Conservation (phyloP, 2,888 invertebrate genomes). For the Brachypterus glaber region DNA sequence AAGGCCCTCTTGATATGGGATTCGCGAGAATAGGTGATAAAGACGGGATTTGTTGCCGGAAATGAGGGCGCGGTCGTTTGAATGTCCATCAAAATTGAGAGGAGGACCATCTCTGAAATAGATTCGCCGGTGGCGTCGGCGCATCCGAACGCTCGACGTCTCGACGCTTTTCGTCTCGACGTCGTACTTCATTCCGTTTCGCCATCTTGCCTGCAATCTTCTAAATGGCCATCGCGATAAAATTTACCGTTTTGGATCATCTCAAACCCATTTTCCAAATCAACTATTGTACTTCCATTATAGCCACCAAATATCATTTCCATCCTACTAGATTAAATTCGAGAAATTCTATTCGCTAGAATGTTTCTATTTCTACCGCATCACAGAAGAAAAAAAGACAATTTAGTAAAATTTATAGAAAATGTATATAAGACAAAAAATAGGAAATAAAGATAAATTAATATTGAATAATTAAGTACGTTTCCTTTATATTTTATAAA, state of each 20-base stretch:
- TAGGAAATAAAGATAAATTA: no score
- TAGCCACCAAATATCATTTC: no score
- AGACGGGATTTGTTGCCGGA: slow-evolving; percentile 38
- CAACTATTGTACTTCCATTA: no score
- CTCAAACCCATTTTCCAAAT: slow-evolving; percentile 17
- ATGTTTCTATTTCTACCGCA: no score
- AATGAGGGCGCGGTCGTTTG: slow-evolving; percentile 42
- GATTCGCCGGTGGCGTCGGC: slow-evolving; percentile 30
- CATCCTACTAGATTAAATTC: no score
- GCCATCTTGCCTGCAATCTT: slow-evolving; percentile 41
- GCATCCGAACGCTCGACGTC: slow-evolving; percentile 31
- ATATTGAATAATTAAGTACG: no score
- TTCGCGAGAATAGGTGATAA: slow-evolving; percentile 30
- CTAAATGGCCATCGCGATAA: slow-evolving; percentile 42
- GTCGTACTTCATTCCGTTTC: slow-evolving; percentile 28
- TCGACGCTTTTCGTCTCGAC: slow-evolving; percentile 35
- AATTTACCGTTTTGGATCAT: slow-evolving; percentile 32
- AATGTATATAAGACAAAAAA: no score
- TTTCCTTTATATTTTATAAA: no score
- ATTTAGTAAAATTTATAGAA: no score
- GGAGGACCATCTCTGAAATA: slow-evolving; percentile 40
- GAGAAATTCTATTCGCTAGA: no score
- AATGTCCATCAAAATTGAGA: slow-evolving; percentile 44
- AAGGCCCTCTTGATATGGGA: no score
- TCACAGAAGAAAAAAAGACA: no score